Evolutionary conservation across 2,797 vertebrate genomes (phyloP), one percentile per base, ranked within the genome.

Genomic region (Lagothrix lagotricha): DNA sequence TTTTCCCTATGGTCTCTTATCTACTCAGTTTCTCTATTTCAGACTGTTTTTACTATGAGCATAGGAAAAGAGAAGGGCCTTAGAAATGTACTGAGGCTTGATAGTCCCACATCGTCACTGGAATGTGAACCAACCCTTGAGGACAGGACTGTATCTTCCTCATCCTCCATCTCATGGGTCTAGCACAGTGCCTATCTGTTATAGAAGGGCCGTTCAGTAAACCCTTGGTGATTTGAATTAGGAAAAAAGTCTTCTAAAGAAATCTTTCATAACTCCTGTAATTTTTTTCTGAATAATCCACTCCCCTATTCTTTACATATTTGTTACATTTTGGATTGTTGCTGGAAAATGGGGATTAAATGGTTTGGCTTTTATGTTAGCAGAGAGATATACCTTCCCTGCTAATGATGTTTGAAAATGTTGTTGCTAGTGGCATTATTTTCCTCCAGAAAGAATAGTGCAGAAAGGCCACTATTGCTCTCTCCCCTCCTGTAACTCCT

Each of bases 221-320:
- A 46, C 41, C 12, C 4, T 5, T 77, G 30, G 33, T 88, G 24
- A 39, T 58, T 19, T 94, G 19, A 89, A 89, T 4, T 89, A 44
- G 26, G 50, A 50, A 82, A 82, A 79, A 52, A 61, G 8, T 80
- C 15, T 41, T 89, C 5, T 79, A 67, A 93, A 46, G 50, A 94
- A 73, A 86, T 14, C 22, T 88, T 93, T 91, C 36, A 9, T 80
- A 52, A 77, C 50, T 81, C 72, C 77, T 64, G 24, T 19, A 75
- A 44, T 46, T 93, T 33, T 97, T 93, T 90, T 73, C 58, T 85
- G 19, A 80, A 72, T 81, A 93, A 89, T 57, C n/a, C 67, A 72
- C n/a, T 93, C 64, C 75, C 80, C 76, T 46, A 88, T 96, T 97
- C 54, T 92, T 92, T 57, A 91, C 82, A 80, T 86, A 70, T 88